Evolutionary conservation across 1,140 invertebrate genomes (phyloP).

Genomic region (Sipha flava): DNA sequence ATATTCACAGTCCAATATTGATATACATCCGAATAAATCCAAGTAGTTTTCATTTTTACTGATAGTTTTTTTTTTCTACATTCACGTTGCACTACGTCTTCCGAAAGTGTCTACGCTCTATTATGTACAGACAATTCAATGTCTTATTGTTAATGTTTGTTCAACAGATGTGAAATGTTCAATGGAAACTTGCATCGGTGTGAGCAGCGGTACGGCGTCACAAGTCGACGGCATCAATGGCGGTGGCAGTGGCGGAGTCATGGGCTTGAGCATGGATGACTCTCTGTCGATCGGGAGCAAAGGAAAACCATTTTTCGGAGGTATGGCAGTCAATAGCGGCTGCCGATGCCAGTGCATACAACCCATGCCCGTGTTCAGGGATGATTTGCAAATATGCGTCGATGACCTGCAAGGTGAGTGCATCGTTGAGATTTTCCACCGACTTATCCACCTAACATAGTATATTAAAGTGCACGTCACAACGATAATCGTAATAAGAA

Average conservation of each 20-base stretch:
- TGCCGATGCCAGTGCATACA: slow-evolving; percentile 48
- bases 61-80: too few relatives aligned
- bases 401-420: slow-evolving; percentile 48
- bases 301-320: background rate
- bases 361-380: slow-evolving; percentile 48
- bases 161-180: slow-evolving; percentile 37
- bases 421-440: background rate
- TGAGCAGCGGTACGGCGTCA: slow-evolving; percentile 49
- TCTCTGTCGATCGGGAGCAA: background rate
- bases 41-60: too few relatives aligned
- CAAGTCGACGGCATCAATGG: background rate
- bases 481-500: too few relatives aligned
- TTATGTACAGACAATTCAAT: too few relatives aligned
- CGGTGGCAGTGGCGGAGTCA: too few relatives aligned
- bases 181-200: slow-evolving; percentile 48
- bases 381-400: slow-evolving; percentile 49
- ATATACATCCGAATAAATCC: too few relatives aligned
- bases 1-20: too few relatives aligned
- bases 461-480: too few relatives aligned
- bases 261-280: background rate
- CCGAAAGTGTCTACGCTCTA: too few relatives aligned
- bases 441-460: background rate
- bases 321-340: background rate
- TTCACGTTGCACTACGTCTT: too few relatives aligned
- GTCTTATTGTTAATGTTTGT: background rate